Evolutionary conservation across 2,113 vertebrate genomes (phyloP).

Genomic region (Genyomyrus donnyi): DNA sequence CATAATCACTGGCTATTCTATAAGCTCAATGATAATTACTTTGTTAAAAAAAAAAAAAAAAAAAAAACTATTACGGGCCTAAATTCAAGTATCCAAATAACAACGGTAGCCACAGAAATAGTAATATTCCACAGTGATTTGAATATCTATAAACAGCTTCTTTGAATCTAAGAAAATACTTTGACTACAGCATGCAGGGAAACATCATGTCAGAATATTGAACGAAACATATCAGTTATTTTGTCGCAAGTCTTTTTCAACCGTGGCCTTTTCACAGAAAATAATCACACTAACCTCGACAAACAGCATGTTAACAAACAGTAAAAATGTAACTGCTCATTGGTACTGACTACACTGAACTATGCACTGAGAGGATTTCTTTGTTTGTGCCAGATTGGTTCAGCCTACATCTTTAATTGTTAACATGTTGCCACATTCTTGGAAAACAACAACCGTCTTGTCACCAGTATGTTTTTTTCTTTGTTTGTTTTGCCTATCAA

Average conservation of each 20-base stretch:
- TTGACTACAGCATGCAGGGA: neutral
- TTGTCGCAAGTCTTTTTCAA: neutral
- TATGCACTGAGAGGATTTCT: neutral
- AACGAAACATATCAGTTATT: neutral
- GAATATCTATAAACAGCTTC: neutral
- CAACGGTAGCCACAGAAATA: neutral
- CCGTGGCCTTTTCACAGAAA: neutral
- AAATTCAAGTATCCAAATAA: neutral
- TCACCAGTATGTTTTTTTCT: constrained; percentile 4
- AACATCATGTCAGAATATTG: neutral
- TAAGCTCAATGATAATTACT: neutral
- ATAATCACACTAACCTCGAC: neutral
- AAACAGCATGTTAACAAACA: constrained; percentile 7
- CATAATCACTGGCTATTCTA: neutral
- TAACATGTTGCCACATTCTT: constrained; percentile 11
- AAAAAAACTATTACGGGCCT: neutral
- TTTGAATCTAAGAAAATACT: neutral
- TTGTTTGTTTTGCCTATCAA: constrained; percentile 18
- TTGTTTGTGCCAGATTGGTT: neutral
- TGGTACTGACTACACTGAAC: neutral
- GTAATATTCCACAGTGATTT: neutral
- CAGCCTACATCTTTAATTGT: neutral
- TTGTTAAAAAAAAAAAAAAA: neutral
- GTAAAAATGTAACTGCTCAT: constrained; percentile 8
- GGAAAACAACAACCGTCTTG: neutral